Conservation (phyloP, 2,113 vertebrate species). For the Pyrgilauda ruficollis region DNA sequence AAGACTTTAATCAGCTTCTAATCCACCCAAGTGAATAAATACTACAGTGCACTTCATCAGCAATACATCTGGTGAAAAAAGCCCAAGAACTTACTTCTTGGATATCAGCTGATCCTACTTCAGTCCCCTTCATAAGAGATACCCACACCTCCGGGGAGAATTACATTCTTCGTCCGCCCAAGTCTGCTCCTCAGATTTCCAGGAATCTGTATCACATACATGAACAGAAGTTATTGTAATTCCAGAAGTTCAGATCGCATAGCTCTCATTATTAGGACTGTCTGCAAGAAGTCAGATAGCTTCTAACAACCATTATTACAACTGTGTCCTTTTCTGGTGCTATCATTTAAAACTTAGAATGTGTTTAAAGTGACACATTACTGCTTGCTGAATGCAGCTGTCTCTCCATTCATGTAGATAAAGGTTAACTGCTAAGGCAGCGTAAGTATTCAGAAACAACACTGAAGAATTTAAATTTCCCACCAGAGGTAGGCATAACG, state of each 20-base stretch:
- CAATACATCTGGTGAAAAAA: not conserved
- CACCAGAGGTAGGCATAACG: not conserved
- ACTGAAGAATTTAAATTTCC: not conserved
- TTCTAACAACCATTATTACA: slow-evolving; percentile 19
- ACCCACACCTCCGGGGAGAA: not conserved
- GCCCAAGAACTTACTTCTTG: not conserved
- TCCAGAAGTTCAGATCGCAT: not conserved
- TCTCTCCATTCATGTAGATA: not conserved
- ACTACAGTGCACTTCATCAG: not conserved
- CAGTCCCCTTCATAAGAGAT: not conserved
- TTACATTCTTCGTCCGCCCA: accelerated
- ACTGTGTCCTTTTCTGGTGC: not conserved
- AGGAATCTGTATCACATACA: slow-evolving; percentile 7
- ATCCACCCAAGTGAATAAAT: not conserved
- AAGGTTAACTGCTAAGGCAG: not conserved
- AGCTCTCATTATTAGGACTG: not conserved
- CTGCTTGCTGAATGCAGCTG: not conserved
- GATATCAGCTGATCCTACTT: not conserved
- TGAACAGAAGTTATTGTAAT: slow-evolving; percentile 29
- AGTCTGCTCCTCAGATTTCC: slow-evolving; percentile 7
- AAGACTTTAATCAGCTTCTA: not conserved
- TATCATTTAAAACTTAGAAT: not conserved
- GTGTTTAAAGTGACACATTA: not conserved
- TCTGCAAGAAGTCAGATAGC: not conserved
- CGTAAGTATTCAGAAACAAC: not conserved